Percentiles rank a stretch among this genome's conserved stretches.
Conservation (phyloP, 2,888 invertebrate genomes). For the Pedicia rivosa region DNA sequence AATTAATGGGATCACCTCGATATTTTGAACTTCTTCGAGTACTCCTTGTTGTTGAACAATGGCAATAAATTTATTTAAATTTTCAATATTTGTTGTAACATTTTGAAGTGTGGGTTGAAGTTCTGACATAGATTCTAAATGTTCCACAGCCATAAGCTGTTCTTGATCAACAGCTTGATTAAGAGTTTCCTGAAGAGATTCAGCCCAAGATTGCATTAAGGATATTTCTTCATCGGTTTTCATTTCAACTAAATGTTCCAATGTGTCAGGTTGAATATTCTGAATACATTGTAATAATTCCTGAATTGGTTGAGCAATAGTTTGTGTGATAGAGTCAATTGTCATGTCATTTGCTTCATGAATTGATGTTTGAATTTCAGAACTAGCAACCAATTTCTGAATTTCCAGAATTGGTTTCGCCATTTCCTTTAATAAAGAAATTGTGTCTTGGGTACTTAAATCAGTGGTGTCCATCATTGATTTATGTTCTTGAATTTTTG, state of each 20-base stretch:
- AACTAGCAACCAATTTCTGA: slow-evolving; percentile 7
- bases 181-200: background rate
- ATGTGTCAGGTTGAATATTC: slow-evolving; percentile 3
- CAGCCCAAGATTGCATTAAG: slow-evolving; percentile 30
- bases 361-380: slow-evolving; percentile 7
- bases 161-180: background rate
- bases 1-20: slow-evolving; percentile 11
- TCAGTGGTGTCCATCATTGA: slow-evolving; percentile 15
- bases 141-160: too few species aligned
- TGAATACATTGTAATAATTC: slow-evolving; percentile 7
- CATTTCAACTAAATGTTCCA: slow-evolving; percentile 32
- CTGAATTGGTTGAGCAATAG: slow-evolving; percentile 2
- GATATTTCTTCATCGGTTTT: slow-evolving; percentile 37
- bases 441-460: slow-evolving; percentile 12
- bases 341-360: slow-evolving; percentile 3
- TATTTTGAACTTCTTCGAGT: slow-evolving; percentile 9
- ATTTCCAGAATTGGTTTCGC: slow-evolving; percentile 11
- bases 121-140: too few species aligned
- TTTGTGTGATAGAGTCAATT: background rate
- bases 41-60: slow-evolving; percentile 18
- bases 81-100: background rate
- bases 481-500: slow-evolving; percentile 7
- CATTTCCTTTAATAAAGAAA: slow-evolving; percentile 10
- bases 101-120: too few species aligned
- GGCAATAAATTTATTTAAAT: slow-evolving; percentile 10